These are phyloP conservation scores for Apamea sordens DNA, from an alignment of 2,888 invertebrate genomes.

Conservation along the genomic window DNA sequence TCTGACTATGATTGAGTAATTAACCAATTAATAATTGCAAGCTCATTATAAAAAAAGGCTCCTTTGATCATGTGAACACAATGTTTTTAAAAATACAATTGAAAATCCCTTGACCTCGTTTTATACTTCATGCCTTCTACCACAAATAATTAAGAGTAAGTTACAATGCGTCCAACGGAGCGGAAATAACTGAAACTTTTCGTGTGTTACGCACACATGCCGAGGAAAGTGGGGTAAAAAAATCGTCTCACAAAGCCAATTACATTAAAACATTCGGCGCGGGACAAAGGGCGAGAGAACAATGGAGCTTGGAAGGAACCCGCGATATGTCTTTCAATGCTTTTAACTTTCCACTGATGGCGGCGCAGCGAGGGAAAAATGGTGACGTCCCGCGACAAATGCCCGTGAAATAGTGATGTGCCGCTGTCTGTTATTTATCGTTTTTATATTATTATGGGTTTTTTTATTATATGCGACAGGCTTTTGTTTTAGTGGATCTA, in stretches of 20 bases:
- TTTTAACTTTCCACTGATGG: slow-evolving; percentile 90
- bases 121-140: not conserved
- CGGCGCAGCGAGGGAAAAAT: slow-evolving; percentile 85
- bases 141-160: slow-evolving; percentile 60
- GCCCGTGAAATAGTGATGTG: slow-evolving; percentile 83
- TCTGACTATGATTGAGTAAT: no score
- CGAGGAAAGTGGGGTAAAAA: slow-evolving; percentile 79
- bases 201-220: slow-evolving; percentile 68
- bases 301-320: slow-evolving; percentile 86
- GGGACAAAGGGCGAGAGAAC: slow-evolving; percentile 89
- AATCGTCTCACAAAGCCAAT: slow-evolving; percentile 88
- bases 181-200: slow-evolving; percentile 71
- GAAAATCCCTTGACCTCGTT: not conserved
- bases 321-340: slow-evolving; percentile 90
- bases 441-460: slow-evolving; percentile 8
- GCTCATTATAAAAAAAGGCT: not conserved
- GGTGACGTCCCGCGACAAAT: slow-evolving; percentile 89
- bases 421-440: slow-evolving; percentile 19
- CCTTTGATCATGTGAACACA: no score
- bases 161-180: slow-evolving; percentile 64
- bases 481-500: not conserved
- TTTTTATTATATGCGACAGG: not conserved
- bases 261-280: slow-evolving; percentile 90
- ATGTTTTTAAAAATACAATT: not conserved
- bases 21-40: not conserved